Evolutionary conservation across 2,113 vertebrate genomes (phyloP).

Genomic region (Tinamus guttatus): DNA sequence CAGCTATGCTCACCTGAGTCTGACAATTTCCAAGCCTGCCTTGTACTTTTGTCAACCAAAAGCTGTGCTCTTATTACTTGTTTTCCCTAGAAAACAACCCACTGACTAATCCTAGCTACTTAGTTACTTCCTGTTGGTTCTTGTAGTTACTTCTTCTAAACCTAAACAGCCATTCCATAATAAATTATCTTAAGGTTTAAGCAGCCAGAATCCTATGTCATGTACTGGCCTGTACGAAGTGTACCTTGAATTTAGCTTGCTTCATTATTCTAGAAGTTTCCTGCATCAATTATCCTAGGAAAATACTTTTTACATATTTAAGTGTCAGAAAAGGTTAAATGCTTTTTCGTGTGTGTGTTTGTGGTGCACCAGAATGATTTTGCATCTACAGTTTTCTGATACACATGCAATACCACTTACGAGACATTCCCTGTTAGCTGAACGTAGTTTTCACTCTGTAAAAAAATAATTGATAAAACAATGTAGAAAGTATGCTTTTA

Average conservation of each 20-base stretch:
- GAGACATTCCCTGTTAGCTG: accelerated
- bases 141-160: not conserved
- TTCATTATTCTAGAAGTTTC: not conserved
- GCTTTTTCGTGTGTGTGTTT: not conserved
- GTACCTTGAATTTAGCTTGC: not conserved
- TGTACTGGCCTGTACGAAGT: not conserved
- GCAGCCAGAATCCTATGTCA: not conserved
- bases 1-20: not conserved
- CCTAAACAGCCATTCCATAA: not conserved
- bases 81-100: not conserved
- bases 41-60: not conserved
- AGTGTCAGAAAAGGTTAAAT: not conserved
- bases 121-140: not conserved
- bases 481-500: not conserved
- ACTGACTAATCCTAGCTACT: not conserved
- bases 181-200: not conserved
- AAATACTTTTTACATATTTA: not conserved
- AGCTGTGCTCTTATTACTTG: not conserved
- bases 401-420: accelerated
- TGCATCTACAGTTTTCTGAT: not conserved
- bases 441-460: not conserved
- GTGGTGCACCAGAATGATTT: not conserved
- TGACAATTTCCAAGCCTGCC: not conserved
- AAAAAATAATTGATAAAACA: not conserved
- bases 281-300: not conserved